Evolutionary conservation across 2,888 invertebrate genomes (phyloP).

Genomic region (Iselma pallidipennis): DNA sequence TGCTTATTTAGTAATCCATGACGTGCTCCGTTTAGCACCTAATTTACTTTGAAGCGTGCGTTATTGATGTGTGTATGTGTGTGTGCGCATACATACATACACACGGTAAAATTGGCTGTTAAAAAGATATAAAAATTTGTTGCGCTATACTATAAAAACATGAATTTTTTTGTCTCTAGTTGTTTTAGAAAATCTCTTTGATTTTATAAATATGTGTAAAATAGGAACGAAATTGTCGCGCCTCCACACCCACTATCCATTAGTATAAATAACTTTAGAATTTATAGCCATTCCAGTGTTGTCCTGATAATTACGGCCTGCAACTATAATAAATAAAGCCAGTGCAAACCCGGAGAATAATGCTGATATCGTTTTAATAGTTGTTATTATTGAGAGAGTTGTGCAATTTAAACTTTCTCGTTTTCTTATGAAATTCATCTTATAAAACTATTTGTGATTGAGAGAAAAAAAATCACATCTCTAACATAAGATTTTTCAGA

Average conservation of each 20-base stretch:
- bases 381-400: slow-evolving; percentile 37
- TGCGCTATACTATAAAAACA: background rate
- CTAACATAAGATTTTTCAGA: too few relatives aligned
- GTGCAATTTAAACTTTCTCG: slow-evolving; percentile 38
- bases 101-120: too few relatives aligned
- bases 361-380: slow-evolving; percentile 38
- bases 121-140: background rate
- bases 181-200: background rate
- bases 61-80: background rate
- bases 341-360: slow-evolving; percentile 30
- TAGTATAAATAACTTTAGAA: slow-evolving; percentile 15
- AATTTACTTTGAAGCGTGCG: background rate
- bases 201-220: slow-evolving; percentile 4
- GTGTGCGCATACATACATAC: too few relatives aligned
- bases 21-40: slow-evolving; percentile 15
- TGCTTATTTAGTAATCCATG: slow-evolving; percentile 22
- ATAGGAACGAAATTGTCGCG: slow-evolving; percentile 8
- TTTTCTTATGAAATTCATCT: slow-evolving; percentile 35
- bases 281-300: slow-evolving; percentile 17
- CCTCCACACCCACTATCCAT: slow-evolving; percentile 15
- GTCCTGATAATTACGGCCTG: slow-evolving; percentile 34
- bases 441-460: background rate
- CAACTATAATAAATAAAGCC: slow-evolving; percentile 37
- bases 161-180: background rate
- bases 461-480: too few relatives aligned